These are phyloP conservation scores for Crotalus tigris DNA, from an alignment of 2,113 vertebrate genomes.

Conservation along the genomic window DNA sequence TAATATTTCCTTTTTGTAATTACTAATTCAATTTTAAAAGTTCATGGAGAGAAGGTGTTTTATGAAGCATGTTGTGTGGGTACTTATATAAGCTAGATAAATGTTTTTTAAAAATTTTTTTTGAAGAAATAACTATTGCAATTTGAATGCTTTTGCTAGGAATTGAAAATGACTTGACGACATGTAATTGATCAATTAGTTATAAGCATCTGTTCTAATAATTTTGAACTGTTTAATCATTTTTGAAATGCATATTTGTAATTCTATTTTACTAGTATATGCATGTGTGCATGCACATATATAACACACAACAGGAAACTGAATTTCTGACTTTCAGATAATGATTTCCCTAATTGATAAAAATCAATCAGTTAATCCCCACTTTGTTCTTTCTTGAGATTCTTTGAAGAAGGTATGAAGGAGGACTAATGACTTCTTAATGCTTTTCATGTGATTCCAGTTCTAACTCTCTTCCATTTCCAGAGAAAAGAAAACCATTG, in stretches of 20 bases:
- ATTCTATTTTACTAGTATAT: not conserved
- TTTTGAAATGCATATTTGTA: not conserved
- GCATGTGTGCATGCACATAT: not conserved
- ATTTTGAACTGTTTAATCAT: not conserved
- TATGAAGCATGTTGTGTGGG: not conserved
- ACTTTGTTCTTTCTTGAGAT: constrained; percentile 1
- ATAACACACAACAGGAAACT: not conserved
- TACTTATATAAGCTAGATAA: not conserved
- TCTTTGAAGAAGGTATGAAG: constrained; percentile 1
- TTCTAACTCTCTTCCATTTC: constrained; percentile 7
- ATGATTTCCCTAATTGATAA: not conserved
- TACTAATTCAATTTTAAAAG: constrained; percentile 13
- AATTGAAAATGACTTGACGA: not conserved
- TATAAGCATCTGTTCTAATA: not conserved
- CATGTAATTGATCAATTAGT: not conserved
- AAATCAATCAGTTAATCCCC: not conserved
- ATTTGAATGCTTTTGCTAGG: not conserved
- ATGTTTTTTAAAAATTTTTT: not conserved
- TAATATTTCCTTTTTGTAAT: constrained; percentile 17
- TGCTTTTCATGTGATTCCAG: not conserved
- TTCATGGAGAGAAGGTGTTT: not conserved
- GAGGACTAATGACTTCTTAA: not conserved
- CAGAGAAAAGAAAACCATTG: constrained; percentile 23
- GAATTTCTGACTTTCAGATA: constrained; percentile 3
- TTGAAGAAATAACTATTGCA: not conserved